phyloP scores from a whole-genome alignment of 2,113 vertebrate species.

The Pongo abelii region DNA sequence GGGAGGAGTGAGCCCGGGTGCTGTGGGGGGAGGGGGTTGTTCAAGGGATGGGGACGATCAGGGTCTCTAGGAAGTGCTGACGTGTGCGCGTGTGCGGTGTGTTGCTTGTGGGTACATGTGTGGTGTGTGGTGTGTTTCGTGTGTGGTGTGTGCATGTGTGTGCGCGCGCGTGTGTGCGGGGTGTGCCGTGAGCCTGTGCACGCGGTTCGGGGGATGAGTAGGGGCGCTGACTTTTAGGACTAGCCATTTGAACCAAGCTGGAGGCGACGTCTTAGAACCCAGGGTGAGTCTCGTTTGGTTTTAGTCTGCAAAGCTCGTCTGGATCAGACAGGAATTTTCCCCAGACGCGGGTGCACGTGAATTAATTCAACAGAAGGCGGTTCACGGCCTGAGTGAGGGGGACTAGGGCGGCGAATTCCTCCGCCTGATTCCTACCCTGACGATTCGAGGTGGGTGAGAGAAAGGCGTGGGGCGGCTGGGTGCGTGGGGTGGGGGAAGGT shows the following conservation, averaged over 20 bases:
- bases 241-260: neutral
- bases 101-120: neutral
- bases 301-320: neutral
- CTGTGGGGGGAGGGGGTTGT: neutral
- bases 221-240: neutral
- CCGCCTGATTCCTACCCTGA: neutral
- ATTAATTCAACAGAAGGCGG: neutral
- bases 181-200: neutral
- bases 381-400: neutral
- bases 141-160: neutral
- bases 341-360: neutral
- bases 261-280: neutral
- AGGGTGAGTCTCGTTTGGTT: neutral
- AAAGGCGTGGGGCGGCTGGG: too few relatives aligned
- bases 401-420: fast-evolving
- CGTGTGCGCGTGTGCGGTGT: neutral
- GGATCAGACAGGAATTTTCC: neutral
- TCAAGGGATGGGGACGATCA: neutral
- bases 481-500: neutral
- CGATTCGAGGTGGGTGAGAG: neutral
- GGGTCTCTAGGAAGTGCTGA: neutral
- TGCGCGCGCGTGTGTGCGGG: neutral
- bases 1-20: neutral
- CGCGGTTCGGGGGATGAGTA: neutral
- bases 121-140: neutral